Evolutionary conservation across 2,888 invertebrate genomes (phyloP), one percentile per base, ranked within the genome.

Genomic region (Yponomeuta cagnagella): DNA sequence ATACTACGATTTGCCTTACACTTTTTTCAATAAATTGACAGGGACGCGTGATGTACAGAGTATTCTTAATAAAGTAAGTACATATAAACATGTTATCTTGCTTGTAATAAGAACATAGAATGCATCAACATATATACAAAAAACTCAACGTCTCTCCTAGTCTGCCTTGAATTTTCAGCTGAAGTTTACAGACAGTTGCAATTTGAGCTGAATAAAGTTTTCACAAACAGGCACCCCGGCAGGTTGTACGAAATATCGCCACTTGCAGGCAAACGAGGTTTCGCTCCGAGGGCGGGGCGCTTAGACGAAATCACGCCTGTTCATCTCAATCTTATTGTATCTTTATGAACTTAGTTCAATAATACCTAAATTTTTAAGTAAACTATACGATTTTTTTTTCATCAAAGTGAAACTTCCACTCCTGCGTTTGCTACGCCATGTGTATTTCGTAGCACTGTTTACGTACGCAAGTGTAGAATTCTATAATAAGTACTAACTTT

Each of bases 141-240:
- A 30, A 68, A n/a, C 2, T n/a, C 68, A 43, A 23, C 68, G 68
- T 52, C 67, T 67, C 67, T 31, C 48, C 23, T 31, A 10, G 52
- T 8, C 23, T 70, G 15, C 71, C 64, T 70, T 73, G 75, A 78
- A 76, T 78, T 78, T 79, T 80, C 77, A 76, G 77, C 78, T 77
- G 76, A 75, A 79, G 80, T 79, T 85, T 85, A 85, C 84, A 84
- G 84, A 83, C 83, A 83, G 80, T 77, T 76, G 77, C 76, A 78
- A 80, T 82, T 82, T 82, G 81, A 85, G 79, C 82, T 79, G 82
- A 85, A 85, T 84, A 87, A 86, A 88, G 84, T 87, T 87, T 86
- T 85, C 84, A 82, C 84, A 83, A 84, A 83, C 83, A 82, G 78
- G 78, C 78, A 76, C 78, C 52, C 52, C 78, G 58, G 64, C 69